These are phyloP conservation scores for Copidosoma aretas DNA, from an alignment of 2,888 invertebrate species.

Conservation along the genomic window DNA sequence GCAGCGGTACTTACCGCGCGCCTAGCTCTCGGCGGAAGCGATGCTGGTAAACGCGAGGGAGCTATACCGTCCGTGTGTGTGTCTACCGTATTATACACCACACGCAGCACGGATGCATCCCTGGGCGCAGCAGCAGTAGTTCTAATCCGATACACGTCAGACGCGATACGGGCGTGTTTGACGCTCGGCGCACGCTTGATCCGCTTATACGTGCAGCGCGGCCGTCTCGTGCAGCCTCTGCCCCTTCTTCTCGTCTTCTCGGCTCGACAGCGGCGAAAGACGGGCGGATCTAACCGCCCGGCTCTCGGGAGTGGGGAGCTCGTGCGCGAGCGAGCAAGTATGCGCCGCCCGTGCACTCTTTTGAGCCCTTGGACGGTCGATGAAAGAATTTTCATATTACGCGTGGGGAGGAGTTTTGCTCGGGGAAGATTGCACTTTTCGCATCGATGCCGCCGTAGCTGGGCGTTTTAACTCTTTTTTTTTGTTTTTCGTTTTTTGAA, in stretches of 20 bases:
- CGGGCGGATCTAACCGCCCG: neutral
- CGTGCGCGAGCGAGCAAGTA: too few relatives aligned
- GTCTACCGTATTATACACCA: too few relatives aligned
- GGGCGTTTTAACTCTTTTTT: too few relatives aligned
- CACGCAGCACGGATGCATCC: too few relatives aligned
- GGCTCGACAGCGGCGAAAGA: neutral
- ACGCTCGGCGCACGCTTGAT: constrained; percentile 13
- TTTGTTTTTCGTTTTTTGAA: too few relatives aligned
- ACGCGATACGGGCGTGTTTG: constrained; percentile 29
- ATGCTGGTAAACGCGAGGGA: too few relatives aligned
- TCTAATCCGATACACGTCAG: constrained; percentile 28
- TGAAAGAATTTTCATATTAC: constrained; percentile 23
- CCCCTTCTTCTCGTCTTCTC: too few relatives aligned
- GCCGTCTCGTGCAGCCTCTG: neutral
- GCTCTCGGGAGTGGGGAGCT: neutral
- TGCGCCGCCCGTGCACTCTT: neutral
- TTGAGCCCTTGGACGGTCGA: neutral
- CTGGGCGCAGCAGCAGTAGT: constrained; percentile 23
- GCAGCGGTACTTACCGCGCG: too few relatives aligned
- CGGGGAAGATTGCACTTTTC: neutral
- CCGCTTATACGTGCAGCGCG: constrained; percentile 11
- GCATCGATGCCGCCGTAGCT: too few relatives aligned
- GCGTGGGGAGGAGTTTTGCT: neutral
- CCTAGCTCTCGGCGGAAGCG: too few relatives aligned
- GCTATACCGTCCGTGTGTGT: too few relatives aligned